Conservation (phyloP, 2,888 invertebrate species). For the Melieria crassipennis region DNA sequence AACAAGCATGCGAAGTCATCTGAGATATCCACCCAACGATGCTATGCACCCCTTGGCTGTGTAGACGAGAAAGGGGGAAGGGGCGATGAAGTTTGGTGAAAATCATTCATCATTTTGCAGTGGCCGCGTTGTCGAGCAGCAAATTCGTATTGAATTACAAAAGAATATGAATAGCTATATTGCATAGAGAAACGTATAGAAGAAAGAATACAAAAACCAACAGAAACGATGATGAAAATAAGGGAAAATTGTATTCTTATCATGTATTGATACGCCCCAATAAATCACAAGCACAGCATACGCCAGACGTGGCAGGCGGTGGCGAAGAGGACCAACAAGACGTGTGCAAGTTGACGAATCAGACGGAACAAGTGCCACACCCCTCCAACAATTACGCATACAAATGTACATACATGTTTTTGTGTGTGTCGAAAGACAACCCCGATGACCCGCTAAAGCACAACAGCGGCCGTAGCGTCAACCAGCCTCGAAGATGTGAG, state of each 20-base stretch:
- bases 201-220: not conserved
- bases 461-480: too few species aligned
- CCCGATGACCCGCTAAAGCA: too few species aligned
- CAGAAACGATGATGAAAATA: not conserved
- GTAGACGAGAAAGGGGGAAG: not conserved
- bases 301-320: conserved; percentile 2
- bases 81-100: not conserved
- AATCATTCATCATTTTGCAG: conserved; percentile 38
- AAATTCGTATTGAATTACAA: conserved; percentile 20
- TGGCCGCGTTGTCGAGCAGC: conserved; percentile 14
- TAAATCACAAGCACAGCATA: conserved; percentile 22
- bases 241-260: conserved; percentile 24
- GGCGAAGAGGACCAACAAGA: not conserved
- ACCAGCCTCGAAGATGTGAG: too few species aligned
- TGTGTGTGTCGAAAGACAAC: too few species aligned
- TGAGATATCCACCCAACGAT: too few species aligned
- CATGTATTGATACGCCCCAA: conserved; percentile 31
- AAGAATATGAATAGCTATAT: not conserved
- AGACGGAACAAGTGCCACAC: too few species aligned
- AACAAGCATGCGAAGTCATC: too few species aligned
- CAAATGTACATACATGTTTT: too few species aligned
- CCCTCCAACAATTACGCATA: too few species aligned
- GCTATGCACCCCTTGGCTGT: too few species aligned
- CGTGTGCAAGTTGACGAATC: too few species aligned
- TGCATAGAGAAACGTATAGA: too few species aligned